Evolutionary conservation across 2,113 vertebrate genomes (phyloP), one percentile per base, ranked within the genome.

Genomic region (Megaleporinus macrocephalus): DNA sequence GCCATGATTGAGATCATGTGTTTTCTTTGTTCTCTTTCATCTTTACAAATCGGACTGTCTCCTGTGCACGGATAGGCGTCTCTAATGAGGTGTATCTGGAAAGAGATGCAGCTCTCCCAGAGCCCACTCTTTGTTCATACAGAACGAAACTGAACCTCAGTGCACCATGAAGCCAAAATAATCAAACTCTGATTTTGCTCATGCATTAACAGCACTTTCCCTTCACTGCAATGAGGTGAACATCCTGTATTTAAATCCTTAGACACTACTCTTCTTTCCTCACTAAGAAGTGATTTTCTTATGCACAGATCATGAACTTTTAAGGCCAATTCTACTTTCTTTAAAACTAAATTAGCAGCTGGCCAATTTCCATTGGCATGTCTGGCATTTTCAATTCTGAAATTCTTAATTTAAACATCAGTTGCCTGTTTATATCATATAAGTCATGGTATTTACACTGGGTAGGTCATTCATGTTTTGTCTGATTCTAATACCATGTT

Each of bases 11-110:
- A 76, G 24, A 77, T 13, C n/a, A 27, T 66, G 82, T 51, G n/a
- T 44, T 84, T 73, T 65, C 61, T 73, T 26, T 76, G 73, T 16
- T 84, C 69, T 78, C 13, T 20, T 57, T 76, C 12, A 30, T 44
- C 65, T 63, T 69, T 63, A 72, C 27, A 47, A 66, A 36, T 78
- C 57, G 26, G 14, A 49, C 36, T 27, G 14, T 26, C n/a, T 76
- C 66, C 81, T 80, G 70, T 84, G 84, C 47, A 65, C 83, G 79
- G 80, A 85, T 70, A 49, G 83, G 10, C 66, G 80, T 57, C 36
- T 88, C 71, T 83, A 87, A 86, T 85, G 36, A 87, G 85, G 78
- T 71, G 78, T 82, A 65, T 78, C 80, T 89, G 87, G 87, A 83
- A 73, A 76, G 77, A 86, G 74, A 84, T 85, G 76, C 88, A 87